Evolutionary conservation across 1,140 invertebrate genomes (phyloP), one percentile per base, ranked within the genome.

Genomic region (Drosophila tristis): DNA sequence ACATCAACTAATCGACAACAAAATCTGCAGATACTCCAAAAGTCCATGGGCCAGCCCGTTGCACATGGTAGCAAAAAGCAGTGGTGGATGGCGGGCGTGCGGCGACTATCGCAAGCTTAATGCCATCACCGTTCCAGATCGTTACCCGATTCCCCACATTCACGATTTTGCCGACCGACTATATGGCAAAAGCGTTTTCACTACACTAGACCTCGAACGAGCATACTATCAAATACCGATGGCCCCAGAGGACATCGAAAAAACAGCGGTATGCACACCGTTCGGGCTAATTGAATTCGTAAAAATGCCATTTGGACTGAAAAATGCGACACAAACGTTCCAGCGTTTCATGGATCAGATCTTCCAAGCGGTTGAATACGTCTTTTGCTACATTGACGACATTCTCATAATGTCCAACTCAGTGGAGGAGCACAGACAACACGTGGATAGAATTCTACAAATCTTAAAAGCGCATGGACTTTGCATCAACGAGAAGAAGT

Each of bases 91-190:
- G 74, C 58, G 66, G n/a, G 35, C 54, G 5, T 66, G 58, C 9
- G 15, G 47, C 0, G 74, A 76, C 31, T 76, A 76, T 39, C 29
- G 74, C 9, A 45, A 50, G 5, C 15, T 66, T 3, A 70, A 75
- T 29, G 47, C 63, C 6, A n/a, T 15, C 5, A 74, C 63, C 0
- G 29, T 62, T 4, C 58, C 57, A 2, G 39, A 74, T 29, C 31
- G 42, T 2, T 66, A 74, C 23, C 50, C 63, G 7, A n/a, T 61
- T 2, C 43, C 20, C 20, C 20, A 20, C 20, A 20, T 20, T 20
- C 43, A 67, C 4, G 63, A 62, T 48, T 61, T 67, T 25, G n/a
- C 25, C 11, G 23, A 43, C 2, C 16, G 20, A 2, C 42, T 74
- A 4, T 29, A 57, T 13, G 47, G 47, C 1, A 61, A 57, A n/a